These are phyloP conservation scores for Cyphomyrmex costatus DNA, from an alignment of 1,140 invertebrate genomes.

Conservation along the genomic window DNA sequence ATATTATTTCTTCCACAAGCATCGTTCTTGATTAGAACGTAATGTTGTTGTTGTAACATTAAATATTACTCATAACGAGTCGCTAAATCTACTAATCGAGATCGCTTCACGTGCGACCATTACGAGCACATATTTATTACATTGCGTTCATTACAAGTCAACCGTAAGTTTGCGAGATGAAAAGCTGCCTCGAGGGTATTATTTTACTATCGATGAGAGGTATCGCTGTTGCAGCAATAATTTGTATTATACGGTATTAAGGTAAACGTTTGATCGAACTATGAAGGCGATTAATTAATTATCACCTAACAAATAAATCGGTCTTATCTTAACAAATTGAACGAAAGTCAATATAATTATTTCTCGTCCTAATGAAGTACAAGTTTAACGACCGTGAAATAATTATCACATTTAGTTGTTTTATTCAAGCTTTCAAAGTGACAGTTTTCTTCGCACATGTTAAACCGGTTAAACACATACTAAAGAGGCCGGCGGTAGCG, in stretches of 20 bases:
- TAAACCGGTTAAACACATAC: too few relatives aligned
- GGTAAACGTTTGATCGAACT: constrained; percentile 17
- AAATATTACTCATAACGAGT: constrained; percentile 16
- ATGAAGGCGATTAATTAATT: constrained; percentile 22
- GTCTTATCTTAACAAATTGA: background rate
- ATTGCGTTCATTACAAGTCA: constrained; percentile 46
- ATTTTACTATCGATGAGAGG: constrained; percentile 24
- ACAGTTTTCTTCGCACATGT: background rate
- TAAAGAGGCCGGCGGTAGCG: background rate
- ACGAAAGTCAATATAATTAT: background rate
- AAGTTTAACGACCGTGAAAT: constrained; percentile 18
- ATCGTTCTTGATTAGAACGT: background rate
- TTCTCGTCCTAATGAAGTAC: background rate
- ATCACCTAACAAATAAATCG: background rate
- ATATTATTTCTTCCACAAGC: background rate
- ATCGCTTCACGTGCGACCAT: constrained; percentile 9
- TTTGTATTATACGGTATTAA: constrained; percentile 28
- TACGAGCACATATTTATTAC: constrained; percentile 25
- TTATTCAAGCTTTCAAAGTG: background rate
- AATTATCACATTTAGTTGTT: background rate
- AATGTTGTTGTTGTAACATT: background rate
- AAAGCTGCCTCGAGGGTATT: constrained; percentile 4
- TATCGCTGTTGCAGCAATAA: constrained; percentile 26
- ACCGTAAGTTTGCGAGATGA: constrained; percentile 38
- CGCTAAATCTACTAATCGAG: constrained; percentile 32